Percentiles rank a stretch among this genome's conserved stretches.
phyloP scores from a whole-genome alignment of 2,888 invertebrate genomes.

The Thecocarcelia acutangulata region DNA sequence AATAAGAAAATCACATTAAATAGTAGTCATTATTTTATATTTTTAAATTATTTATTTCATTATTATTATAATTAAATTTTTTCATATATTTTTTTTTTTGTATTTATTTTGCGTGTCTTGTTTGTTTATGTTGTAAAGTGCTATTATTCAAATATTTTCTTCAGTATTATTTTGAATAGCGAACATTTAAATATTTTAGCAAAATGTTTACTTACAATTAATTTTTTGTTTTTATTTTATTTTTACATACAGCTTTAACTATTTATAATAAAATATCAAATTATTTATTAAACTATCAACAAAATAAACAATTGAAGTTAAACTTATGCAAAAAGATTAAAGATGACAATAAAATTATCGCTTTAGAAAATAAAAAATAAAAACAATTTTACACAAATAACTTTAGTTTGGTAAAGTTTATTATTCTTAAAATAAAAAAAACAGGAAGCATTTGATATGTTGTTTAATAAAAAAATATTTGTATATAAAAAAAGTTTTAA shows the following conservation, averaged over 20 bases:
- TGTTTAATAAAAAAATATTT: slow-evolving; percentile 72
- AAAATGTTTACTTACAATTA: slow-evolving; percentile 69
- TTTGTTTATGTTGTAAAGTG: slow-evolving; percentile 64
- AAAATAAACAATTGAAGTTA: slow-evolving; percentile 64
- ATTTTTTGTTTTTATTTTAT: slow-evolving; percentile 28
- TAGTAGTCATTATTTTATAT: slow-evolving; percentile 15
- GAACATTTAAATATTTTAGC: slow-evolving; percentile 71
- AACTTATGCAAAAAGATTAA: slow-evolving; percentile 44
- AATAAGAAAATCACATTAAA: too few species aligned
- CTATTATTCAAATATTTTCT: slow-evolving; percentile 67
- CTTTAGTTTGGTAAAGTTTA: slow-evolving; percentile 18
- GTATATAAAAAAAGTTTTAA: slow-evolving; percentile 58
- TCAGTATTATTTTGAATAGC: slow-evolving; percentile 59
- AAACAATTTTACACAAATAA: slow-evolving; percentile 50
- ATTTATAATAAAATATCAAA: slow-evolving; percentile 59
- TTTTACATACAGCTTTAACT: slow-evolving; percentile 66
- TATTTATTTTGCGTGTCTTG: slow-evolving; percentile 81
- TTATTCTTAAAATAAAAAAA: slow-evolving; percentile 48
- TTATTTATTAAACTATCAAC: slow-evolving; percentile 67
- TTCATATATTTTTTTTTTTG: slow-evolving; percentile 7
- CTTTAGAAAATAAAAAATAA: slow-evolving; percentile 14
- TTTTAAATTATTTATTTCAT: slow-evolving; percentile 68
- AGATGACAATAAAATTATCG: slow-evolving; percentile 24
- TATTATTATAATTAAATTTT: slow-evolving; percentile 82
- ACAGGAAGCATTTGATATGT: slow-evolving; percentile 80